These are phyloP conservation scores for Steinernema hermaphroditum DNA, from an alignment of 2,888 invertebrate species.

Conservation along the genomic window DNA sequence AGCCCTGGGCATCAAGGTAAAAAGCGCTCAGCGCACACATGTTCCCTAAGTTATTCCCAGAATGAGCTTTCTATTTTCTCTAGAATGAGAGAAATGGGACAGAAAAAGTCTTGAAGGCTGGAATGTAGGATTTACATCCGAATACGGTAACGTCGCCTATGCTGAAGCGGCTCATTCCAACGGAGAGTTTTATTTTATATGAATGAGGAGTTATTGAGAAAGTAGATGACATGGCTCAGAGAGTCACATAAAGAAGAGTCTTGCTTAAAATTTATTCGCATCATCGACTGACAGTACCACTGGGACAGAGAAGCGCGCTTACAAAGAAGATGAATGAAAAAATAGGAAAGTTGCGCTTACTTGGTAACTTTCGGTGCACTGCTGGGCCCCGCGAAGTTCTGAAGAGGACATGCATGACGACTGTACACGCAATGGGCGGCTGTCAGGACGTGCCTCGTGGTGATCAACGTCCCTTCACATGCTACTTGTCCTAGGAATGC, in stretches of 20 bases:
- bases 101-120: too few relatives aligned
- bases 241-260: neutral
- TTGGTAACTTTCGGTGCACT: neutral
- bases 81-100: too few relatives aligned
- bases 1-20: neutral
- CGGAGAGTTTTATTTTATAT: too few relatives aligned
- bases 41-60: neutral
- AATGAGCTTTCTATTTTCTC: too few relatives aligned
- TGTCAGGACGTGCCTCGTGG: neutral
- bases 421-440: conserved; percentile 16
- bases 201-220: too few relatives aligned
- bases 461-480: conserved; percentile 15
- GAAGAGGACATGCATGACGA: neutral
- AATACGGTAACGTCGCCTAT: too few relatives aligned
- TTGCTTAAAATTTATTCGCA: neutral
- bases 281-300: too few relatives aligned
- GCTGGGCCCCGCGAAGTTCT: neutral
- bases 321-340: too few relatives aligned
- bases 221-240: neutral
- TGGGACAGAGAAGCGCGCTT: too few relatives aligned
- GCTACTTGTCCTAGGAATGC: neutral
- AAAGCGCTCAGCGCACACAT: neutral
- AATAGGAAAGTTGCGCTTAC: too few relatives aligned
- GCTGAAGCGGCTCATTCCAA: too few relatives aligned
- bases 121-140: too few relatives aligned